phyloP scores from a whole-genome alignment of 2,888 invertebrate species.

The Lithophane ornitopus region DNA sequence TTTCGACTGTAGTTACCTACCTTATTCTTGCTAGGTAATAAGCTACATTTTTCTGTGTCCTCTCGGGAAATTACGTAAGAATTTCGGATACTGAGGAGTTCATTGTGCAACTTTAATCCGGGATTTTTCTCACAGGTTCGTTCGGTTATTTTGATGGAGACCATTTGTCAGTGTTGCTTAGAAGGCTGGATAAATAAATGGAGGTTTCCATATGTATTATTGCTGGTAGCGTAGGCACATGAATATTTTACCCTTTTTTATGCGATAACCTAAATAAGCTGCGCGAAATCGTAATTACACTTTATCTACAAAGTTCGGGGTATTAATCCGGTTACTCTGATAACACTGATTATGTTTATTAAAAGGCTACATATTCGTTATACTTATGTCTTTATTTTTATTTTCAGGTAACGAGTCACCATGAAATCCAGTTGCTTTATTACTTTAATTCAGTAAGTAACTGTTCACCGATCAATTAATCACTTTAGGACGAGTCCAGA shows the following conservation, averaged over 20 bases:
- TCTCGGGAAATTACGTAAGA: slow-evolving; percentile 78
- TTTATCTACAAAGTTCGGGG: slow-evolving; percentile 50
- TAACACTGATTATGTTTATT: slow-evolving; percentile 52
- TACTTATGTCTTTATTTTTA: slow-evolving; percentile 33
- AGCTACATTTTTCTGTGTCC: slow-evolving; percentile 77
- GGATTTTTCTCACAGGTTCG: slow-evolving; percentile 56
- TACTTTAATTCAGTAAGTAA: slow-evolving; percentile 61
- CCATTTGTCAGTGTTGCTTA: slow-evolving; percentile 56
- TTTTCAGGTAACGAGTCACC: slow-evolving; percentile 62
- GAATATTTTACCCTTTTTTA: slow-evolving; percentile 46
- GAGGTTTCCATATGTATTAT: slow-evolving; percentile 37
- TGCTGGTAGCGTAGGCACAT: slow-evolving; percentile 25
- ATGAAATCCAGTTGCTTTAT: slow-evolving; percentile 31
- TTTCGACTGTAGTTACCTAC: slow-evolving; percentile 72
- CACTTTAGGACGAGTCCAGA: slow-evolving; percentile 72
- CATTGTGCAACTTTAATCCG: slow-evolving; percentile 59
- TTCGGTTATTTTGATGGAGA: slow-evolving; percentile 59
- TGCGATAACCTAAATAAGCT: slow-evolving; percentile 44
- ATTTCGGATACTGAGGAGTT: slow-evolving; percentile 63
- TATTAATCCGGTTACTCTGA: slow-evolving; percentile 37
- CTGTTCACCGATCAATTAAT: slow-evolving; percentile 73
- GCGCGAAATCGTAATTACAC: slow-evolving; percentile 33
- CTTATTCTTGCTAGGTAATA: slow-evolving; percentile 70
- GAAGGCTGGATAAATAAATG: slow-evolving; percentile 51
- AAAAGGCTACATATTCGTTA: slow-evolving; percentile 25